These are phyloP conservation scores for Kryptolebias ocellatus DNA, from an alignment of 2,797 vertebrate species.

Conservation along the genomic window DNA sequence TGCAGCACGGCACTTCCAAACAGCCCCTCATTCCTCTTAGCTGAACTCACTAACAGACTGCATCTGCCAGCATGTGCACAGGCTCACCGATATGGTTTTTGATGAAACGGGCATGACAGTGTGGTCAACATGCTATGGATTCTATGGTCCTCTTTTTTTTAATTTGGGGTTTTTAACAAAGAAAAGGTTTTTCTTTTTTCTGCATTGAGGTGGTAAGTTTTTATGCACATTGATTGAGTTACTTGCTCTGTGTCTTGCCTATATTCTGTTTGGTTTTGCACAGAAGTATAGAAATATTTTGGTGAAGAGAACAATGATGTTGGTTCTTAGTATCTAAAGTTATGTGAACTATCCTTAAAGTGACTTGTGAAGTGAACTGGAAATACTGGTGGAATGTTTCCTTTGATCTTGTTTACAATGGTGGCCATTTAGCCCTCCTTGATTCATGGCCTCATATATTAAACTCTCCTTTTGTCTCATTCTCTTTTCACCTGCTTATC, in stretches of 20 bases:
- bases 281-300: too few species aligned
- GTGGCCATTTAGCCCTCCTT: conserved; percentile 36
- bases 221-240: background rate
- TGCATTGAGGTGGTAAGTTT: conserved; percentile 86
- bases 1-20: conserved; percentile 58
- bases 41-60: conserved; percentile 44
- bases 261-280: conserved; percentile 4
- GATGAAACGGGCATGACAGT: conserved; percentile 19
- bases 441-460: conserved; percentile 49
- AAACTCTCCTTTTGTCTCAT: conserved; percentile 17
- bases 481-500: conserved; percentile 24
- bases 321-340: conserved; percentile 4
- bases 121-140: conserved; percentile 3
- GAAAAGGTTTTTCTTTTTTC: conserved; percentile 38
- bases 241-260: background rate
- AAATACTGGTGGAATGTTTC: conserved; percentile 29
- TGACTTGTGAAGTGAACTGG: conserved; percentile 19
- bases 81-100: conserved; percentile 39
- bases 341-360: conserved; percentile 10
- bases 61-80: conserved; percentile 39
- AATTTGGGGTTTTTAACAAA: conserved; percentile 14
- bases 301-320: background rate
- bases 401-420: conserved; percentile 39
- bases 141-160: conserved; percentile 1
- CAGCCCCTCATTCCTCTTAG: conserved; percentile 68